Evolutionary conservation across 1,140 invertebrate species (phyloP).

Genomic region (Octopus sinensis): DNA sequence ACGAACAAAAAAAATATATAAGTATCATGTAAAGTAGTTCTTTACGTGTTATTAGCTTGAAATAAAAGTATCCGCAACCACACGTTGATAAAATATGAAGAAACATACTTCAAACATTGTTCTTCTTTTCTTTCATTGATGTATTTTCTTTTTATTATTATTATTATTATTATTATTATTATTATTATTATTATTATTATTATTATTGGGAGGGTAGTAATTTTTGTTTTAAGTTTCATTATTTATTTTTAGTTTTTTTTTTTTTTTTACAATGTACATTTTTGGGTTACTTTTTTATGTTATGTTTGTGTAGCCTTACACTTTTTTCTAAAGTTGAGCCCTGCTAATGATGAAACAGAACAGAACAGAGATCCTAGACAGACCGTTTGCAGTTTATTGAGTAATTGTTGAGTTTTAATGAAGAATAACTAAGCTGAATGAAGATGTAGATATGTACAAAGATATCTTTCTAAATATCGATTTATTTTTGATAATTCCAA

Average conservation of each 20-base stretch:
- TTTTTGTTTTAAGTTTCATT: neutral
- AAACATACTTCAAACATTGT: neutral
- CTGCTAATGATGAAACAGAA: neutral
- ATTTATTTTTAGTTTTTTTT: neutral
- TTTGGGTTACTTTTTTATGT: neutral
- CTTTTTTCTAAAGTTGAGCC: neutral
- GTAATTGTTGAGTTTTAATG: neutral
- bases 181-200: no score
- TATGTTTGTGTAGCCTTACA: neutral
- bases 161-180: no score
- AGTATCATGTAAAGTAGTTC: neutral
- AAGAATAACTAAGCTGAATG: neutral
- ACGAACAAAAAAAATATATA: neutral
- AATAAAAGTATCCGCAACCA: constrained; percentile 2
- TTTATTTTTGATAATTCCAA: constrained; percentile 9
- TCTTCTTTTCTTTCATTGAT: neutral
- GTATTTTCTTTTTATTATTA: neutral
- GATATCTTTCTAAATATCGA: neutral
- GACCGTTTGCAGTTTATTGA: constrained; percentile 5
- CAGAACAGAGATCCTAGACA: neutral
- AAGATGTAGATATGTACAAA: constrained; percentile 10
- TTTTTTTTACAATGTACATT: neutral
- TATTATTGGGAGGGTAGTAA: no score
- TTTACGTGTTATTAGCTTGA: neutral
- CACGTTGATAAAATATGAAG: constrained; percentile 3